Evolutionary conservation across 2,797 vertebrate species (phyloP), one percentile per base, ranked within the genome.

Genomic region (Characodon lateralis): DNA sequence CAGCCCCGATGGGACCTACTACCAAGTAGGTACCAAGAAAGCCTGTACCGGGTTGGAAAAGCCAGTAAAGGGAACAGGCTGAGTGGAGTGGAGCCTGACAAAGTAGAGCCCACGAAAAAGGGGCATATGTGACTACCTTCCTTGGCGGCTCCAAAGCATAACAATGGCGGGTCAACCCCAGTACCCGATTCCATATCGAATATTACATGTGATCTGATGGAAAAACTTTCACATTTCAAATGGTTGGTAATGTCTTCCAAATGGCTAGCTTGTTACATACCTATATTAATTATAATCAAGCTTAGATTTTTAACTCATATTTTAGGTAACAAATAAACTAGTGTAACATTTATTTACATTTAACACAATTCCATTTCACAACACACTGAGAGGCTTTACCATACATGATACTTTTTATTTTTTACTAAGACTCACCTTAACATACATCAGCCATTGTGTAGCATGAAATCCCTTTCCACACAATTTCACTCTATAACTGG

Each of bases 231-330:
- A 4, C 6, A 46, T 69, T 26, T 48, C 6, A n/a, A n/a, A n/a
- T 68, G 18, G 8, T 50, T n/a, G 66, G 3, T 14, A 4, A 69
- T 69, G 31, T 43, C 48, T 18, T 74, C 43, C 0, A 2, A 35
- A 35, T 18, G 68, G 73, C 48, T 82, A 83, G 63, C 73, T 66
- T 68, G 39, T 12, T 39, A 68, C n/a, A 12, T 39, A 43, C 24
- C 24, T n/a, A 53, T 53, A 46, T 68, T 43, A n/a, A 68, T 68
- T 68, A 46, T 13, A 68, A 43, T 68, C 12, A 43, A 68, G 39
- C 22, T 18, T 24, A 41, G 6, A 68, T 41, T 9, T 24, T 24
- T 14, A 68, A 10, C 39, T 43, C 9, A 43, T 6, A 48, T 26
- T 46, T n/a, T 12, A 16, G 12, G 7, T 69, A 14, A 69, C 43